Evolutionary conservation across 2,888 invertebrate genomes (phyloP), one percentile per base, ranked within the genome.

Genomic region (Helicoverpa assulta): DNA sequence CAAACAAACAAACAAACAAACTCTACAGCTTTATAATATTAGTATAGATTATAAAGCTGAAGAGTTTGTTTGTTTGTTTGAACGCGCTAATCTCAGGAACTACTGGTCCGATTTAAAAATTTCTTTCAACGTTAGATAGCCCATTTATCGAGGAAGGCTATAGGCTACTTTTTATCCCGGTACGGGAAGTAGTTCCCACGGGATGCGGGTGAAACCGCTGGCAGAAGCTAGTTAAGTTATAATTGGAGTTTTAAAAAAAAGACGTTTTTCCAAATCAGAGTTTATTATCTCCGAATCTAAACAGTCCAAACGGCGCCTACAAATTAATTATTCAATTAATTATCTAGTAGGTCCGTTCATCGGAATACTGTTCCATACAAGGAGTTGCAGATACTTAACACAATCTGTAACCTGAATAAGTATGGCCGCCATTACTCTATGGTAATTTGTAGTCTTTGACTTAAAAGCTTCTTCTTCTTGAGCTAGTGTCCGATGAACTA

Each of bases 341-440:
- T 68, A 70, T 65, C 47, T 19, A 18, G 29, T 43, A 16, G 37
- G 4, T 50, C 56, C 40, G 40, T 55, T 65, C 67, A 33, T 54
- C 29, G 18, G 47, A 58, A 70, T 70, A 66, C 67, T 51, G 10
- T n/a, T 12, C 70, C 65, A 33, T 64, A 67, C 64, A 78, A 26
- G 72, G 76, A 14, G 8, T 60, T 50, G 33, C 26, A 71, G 63
- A 67, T 75, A n/a, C n/a, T n/a, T n/a, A 65, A 51, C 59, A 68
- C 63, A 70, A 76, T 67, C 72, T 64, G 10, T 60, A 58, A 70
- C 75, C 64, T 59, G 78, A 67, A 66, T 66, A 59, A 67, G 56
- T 40, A 66, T 57, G 60, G 54, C 72, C 66, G 55, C 78, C 74
- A 76, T 74, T 71, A 62, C 55, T 59, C 51, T 73, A 76, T 78